Evolutionary conservation across 2,888 invertebrate species (phyloP).

Genomic region (Aquatica leii): DNA sequence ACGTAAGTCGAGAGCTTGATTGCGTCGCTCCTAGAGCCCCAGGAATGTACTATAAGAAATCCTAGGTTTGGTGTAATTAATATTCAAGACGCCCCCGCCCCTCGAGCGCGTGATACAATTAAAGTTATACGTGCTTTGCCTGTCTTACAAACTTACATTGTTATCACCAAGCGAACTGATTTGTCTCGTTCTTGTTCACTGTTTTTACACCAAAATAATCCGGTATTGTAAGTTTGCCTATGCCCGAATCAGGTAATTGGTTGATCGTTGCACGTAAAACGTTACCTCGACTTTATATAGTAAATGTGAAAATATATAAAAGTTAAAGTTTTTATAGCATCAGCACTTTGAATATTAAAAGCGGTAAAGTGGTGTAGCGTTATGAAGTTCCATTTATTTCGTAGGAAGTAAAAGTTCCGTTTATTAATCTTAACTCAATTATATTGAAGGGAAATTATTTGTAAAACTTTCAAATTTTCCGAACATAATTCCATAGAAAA

Average conservation of each 20-base stretch:
- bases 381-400: conserved; percentile 18
- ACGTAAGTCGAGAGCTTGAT: conserved; percentile 27
- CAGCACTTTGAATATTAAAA: conserved; percentile 18
- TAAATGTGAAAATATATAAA: not conserved
- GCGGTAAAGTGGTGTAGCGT: conserved; percentile 10
- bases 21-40: conserved; percentile 23
- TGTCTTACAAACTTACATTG: conserved; percentile 42
- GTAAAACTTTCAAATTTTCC: conserved; percentile 32
- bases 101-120: conserved; percentile 55
- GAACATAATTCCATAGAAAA: conserved; percentile 26
- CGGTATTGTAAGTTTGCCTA: not conserved
- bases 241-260: conserved; percentile 2
- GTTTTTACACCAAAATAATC: conserved; percentile 13
- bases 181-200: conserved; percentile 28
- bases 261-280: not conserved
- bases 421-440: conserved; percentile 32
- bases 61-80: conserved; percentile 48
- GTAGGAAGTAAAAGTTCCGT: conserved; percentile 18
- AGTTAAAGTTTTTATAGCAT: conserved; percentile 6
- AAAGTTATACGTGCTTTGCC: conserved; percentile 54
- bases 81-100: conserved; percentile 50
- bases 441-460: conserved; percentile 34
- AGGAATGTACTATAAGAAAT: conserved; percentile 43
- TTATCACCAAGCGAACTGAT: conserved; percentile 43
- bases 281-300: not conserved